Percentiles rank a stretch among this genome's conserved stretches.
Conservation (phyloP, 2,113 vertebrate species). For the Xiphophorus couchianus region DNA sequence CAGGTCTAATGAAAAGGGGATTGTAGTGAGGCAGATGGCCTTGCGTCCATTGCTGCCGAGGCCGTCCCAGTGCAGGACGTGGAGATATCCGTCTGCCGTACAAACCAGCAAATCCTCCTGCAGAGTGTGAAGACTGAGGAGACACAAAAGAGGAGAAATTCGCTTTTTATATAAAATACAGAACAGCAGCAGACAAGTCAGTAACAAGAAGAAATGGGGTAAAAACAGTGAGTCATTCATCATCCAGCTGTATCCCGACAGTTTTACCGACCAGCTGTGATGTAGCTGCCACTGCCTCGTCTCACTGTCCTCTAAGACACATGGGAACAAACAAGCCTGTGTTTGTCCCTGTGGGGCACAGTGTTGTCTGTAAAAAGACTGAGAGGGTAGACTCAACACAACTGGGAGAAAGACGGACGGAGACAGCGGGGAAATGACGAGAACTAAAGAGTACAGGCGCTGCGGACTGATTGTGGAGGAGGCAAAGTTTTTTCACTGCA, state of each 20-base stretch:
- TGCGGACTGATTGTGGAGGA: slow-evolving; percentile 35
- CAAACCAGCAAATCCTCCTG: slow-evolving; percentile 93
- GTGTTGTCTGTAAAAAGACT: slow-evolving; percentile 30
- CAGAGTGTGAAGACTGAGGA: slow-evolving; percentile 89
- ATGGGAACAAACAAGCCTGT: slow-evolving; percentile 37
- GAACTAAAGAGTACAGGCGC: not conserved
- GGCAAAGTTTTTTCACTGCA: slow-evolving; percentile 26
- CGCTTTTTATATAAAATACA: not conserved
- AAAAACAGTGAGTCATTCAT: slow-evolving; percentile 56
- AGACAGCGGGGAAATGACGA: not conserved
- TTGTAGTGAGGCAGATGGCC: slow-evolving; percentile 90
- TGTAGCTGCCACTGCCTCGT: slow-evolving; percentile 32
- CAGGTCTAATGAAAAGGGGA: slow-evolving; percentile 95
- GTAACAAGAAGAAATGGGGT: slow-evolving; percentile 26
- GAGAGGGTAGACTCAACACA: not conserved
- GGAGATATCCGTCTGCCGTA: slow-evolving; percentile 92
- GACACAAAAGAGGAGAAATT: not conserved
- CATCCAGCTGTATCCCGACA: slow-evolving; percentile 50
- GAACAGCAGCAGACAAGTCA: not conserved
- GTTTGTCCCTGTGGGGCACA: slow-evolving; percentile 26
- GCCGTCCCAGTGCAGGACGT: slow-evolving; percentile 96
- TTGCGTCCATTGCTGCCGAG: slow-evolving; percentile 90
- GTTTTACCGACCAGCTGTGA: slow-evolving; percentile 56
- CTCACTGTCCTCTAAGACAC: slow-evolving; percentile 35
- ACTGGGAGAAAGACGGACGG: not conserved